Percentiles rank a stretch among this genome's conserved stretches.
Evolutionary conservation across 2,113 vertebrate species (phyloP).

Genomic region (Saguinus imperator): DNA sequence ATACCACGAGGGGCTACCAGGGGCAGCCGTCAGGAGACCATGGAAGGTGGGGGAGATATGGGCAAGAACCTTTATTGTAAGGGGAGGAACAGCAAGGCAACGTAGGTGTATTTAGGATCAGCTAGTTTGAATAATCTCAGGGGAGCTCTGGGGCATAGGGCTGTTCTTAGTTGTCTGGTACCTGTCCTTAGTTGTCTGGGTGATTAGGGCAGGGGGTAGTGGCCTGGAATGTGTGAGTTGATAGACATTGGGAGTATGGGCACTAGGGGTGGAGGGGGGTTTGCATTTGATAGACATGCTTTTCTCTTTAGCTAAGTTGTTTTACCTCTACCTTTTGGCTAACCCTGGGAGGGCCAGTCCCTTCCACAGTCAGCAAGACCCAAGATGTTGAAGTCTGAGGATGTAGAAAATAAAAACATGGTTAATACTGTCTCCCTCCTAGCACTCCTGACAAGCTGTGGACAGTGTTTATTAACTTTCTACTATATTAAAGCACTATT

Average conservation of each 20-base stretch:
- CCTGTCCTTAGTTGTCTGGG: neutral
- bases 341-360: neutral
- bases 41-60: too few species aligned
- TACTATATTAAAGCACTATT: neutral
- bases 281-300: neutral
- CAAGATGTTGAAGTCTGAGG: neutral
- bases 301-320: neutral
- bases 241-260: neutral
- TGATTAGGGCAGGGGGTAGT: neutral
- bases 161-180: neutral
- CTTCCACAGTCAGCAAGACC: neutral
- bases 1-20: too few species aligned
- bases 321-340: neutral
- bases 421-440: neutral
- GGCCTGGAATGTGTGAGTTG: neutral
- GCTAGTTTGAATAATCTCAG: neutral
- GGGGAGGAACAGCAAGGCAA: neutral
- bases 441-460: neutral
- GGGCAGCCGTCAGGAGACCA: neutral
- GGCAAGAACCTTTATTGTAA: neutral
- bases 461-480: neutral
- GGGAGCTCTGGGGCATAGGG: neutral
- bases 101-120: neutral
- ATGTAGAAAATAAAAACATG: neutral
- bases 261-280: neutral